Evolutionary conservation across 2,797 vertebrate species (phyloP).

Genomic region (Perdix hodgsoniae): DNA sequence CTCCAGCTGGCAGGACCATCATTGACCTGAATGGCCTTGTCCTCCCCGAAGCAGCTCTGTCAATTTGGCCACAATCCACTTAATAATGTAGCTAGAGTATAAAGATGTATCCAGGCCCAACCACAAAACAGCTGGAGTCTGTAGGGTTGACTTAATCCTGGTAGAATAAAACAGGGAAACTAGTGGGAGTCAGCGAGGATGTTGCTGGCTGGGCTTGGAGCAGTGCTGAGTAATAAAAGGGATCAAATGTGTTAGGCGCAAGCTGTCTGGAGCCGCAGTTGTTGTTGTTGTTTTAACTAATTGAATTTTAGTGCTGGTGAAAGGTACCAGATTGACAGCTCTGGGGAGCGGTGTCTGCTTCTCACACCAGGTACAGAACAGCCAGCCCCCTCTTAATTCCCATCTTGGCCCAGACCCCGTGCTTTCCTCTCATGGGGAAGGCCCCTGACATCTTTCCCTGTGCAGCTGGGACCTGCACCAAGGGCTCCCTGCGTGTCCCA

Average conservation of each 20-base stretch:
- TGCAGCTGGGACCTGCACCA: not conserved
- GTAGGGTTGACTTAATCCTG: constrained; percentile 59
- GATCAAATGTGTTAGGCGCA: constrained; percentile 56
- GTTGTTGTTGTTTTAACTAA: constrained; percentile 70
- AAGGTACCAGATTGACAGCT: constrained; percentile 63
- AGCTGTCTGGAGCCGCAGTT: constrained; percentile 59
- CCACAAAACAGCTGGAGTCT: constrained; percentile 72
- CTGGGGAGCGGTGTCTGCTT: constrained; percentile 22
- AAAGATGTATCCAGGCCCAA: constrained; percentile 63
- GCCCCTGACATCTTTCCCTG: not conserved
- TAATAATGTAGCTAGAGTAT: constrained; percentile 67
- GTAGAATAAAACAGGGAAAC: constrained; percentile 51
- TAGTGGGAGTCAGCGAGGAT: constrained; percentile 61
- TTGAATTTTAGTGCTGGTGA: constrained; percentile 67
- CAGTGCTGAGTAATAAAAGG: constrained; percentile 58
- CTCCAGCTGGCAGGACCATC: constrained; percentile 66
- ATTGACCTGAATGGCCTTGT: constrained; percentile 66
- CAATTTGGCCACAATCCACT: constrained; percentile 72
- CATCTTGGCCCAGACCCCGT: not conserved
- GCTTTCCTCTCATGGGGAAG: fast-evolving
- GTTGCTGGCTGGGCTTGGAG: constrained; percentile 52
- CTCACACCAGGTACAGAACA: constrained; percentile 39
- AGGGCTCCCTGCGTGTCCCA: not conserved
- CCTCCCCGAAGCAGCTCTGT: constrained; percentile 62
- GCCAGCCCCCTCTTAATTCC: constrained; percentile 26